Evolutionary conservation across 2,797 vertebrate species (phyloP).

Genomic region (Eulemur albifrons): DNA sequence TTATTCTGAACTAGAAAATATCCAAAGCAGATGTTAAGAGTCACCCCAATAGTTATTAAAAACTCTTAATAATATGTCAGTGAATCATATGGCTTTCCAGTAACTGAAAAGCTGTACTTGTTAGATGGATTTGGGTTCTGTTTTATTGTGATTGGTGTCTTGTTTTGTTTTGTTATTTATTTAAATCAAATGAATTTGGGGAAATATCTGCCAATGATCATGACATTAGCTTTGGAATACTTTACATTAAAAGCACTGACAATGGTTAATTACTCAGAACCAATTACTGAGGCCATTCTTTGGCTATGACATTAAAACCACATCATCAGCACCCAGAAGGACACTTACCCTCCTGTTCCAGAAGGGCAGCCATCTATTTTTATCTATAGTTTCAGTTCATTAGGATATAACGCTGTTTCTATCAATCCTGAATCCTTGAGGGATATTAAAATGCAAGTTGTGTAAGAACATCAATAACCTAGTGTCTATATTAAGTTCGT

Average conservation of each 20-base stretch:
- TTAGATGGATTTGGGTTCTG: constrained; percentile 22
- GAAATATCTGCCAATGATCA: constrained; percentile 17
- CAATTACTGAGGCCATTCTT: constrained; percentile 54
- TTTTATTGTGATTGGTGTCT: constrained; percentile 33
- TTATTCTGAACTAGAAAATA: constrained; percentile 44
- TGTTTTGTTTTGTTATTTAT: constrained; percentile 27
- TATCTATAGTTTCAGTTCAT: constrained; percentile 57
- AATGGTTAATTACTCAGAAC: constrained; percentile 66
- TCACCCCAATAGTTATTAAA: constrained; percentile 7
- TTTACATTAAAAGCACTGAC: constrained; percentile 48
- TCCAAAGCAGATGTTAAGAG: constrained; percentile 27
- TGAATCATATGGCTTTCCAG: neutral
- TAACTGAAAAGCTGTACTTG: neutral
- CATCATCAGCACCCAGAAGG: constrained; percentile 46
- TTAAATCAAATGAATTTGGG: constrained; percentile 42
- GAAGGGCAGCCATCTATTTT: constrained; percentile 55
- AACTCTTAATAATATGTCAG: constrained; percentile 17
- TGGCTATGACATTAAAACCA: constrained; percentile 45
- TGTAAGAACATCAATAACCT: constrained; percentile 37
- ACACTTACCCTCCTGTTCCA: constrained; percentile 23
- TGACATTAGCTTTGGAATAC: constrained; percentile 28
- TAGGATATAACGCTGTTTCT: constrained; percentile 40
- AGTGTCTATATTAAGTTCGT: constrained; percentile 19
- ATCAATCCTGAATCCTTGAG: constrained; percentile 43
- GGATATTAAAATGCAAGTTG: constrained; percentile 61